Evolutionary conservation across 2,113 vertebrate genomes (phyloP), one percentile per base, ranked within the genome.

Genomic region (Odontesthes bonariensis): DNA sequence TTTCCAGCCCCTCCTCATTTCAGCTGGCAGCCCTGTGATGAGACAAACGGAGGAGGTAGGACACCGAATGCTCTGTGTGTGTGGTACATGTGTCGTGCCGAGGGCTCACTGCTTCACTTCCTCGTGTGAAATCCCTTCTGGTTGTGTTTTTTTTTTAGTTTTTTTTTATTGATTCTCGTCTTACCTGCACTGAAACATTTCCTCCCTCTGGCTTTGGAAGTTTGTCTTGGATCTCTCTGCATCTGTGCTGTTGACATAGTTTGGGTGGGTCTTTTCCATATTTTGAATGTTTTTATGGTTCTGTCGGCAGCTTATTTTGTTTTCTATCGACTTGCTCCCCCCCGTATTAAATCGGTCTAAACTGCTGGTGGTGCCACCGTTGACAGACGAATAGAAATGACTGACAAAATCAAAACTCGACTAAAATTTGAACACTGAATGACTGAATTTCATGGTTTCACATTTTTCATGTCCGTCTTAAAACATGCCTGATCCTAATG

Each of bases 41-140:
- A 81, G 79, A 84, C 84, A 70, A 51, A 86, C 68, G 33, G 44
- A 79, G 85, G 89, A 93, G 88, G 91, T 93, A 93, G 90, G 92
- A 91, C 75, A 82, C 27, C 14, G 61, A 83, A 83, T 20, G 23
- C 38, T 90, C 33, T 52, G 60, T 69, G 57, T 84, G 68, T 84
- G 57, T 47, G 57, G 35, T 67, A 47, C 58, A 31, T 81, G 76
- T 90, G 86, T 84, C 53, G 87, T 73, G 73, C 73, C 63, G 64
- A 51, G 77, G 83, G 77, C 82, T 85, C 77, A 70, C 86, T 84
- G 75, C 83, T 83, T 88, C 76, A 69, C 81, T 31, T 85, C 70
- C 77, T 69, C 67, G 59, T 93, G 70, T 89, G 20, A 79, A 80
- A 62, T 77, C 77, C 71, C 75, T 44, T 73, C 60, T 33, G 32